Evolutionary conservation across 2,888 invertebrate genomes (phyloP), one percentile per base, ranked within the genome.

Genomic region (Folsomia candida): DNA sequence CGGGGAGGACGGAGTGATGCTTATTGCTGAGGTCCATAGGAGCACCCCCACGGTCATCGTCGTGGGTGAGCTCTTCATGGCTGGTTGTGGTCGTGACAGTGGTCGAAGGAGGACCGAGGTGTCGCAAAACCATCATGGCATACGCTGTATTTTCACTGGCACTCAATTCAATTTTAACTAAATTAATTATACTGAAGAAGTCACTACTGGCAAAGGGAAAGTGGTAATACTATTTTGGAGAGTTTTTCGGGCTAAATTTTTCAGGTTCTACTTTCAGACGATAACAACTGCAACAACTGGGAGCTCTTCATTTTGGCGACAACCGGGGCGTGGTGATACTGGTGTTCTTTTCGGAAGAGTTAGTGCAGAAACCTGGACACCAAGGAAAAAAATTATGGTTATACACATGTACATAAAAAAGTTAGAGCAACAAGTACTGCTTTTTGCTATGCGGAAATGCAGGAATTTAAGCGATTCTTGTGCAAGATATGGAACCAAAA

Each of bases 101-200:
- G 47, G 76, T 64, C 64, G 75, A 62, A 24, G 76, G 69, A 61
- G 75, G 76, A 61, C 79, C 75, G 57, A 76, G 72, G 74, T 80
- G 80, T 72, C 80, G 71, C 76, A 80, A 71, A 68, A 80, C 80
- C 80, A 80, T 80, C 80, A 80, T 80, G 76, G 77, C 80, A 80
- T 79, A 14, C n/a, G n/a, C 54, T 4, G 54, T 4, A 22, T 20
- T 6, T 18, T 11, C 47, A n/a, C n/a, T n/a, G n/a, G n/a, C n/a
- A n/a, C n/a, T n/a, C n/a, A n/a, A n/a, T n/a, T n/a, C n/a, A n/a
- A n/a, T n/a, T n/a, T n/a, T n/a, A n/a, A n/a, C n/a, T n/a, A n/a
- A n/a, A n/a, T n/a, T n/a, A n/a, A n/a, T n/a, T 67, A 72, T 28
- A 47, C 57, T 3, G 28, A 11, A 11, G 6, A 64, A 54, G 4